phyloP scores from a whole-genome alignment of 2,888 invertebrate genomes.

The Scelioninae gen. 2 region DNA sequence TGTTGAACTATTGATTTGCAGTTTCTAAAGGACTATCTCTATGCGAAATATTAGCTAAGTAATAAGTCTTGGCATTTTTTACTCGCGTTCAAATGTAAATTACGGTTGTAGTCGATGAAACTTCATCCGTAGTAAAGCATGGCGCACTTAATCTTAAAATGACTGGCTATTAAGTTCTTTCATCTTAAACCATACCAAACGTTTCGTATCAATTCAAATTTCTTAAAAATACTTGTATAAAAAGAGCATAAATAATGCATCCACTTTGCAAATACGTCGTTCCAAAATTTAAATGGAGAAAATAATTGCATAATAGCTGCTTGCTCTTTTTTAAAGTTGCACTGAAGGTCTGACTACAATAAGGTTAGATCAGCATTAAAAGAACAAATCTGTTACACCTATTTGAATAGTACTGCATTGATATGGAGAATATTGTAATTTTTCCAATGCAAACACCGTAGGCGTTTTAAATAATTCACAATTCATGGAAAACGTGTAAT shows the following conservation, averaged over 20 bases:
- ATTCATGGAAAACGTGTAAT: too few species aligned
- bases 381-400: too few species aligned
- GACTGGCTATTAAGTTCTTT: conserved; percentile 22
- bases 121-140: conserved; percentile 6
- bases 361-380: too few species aligned
- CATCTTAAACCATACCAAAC: conserved; percentile 1
- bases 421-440: too few species aligned
- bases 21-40: background rate
- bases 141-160: conserved; percentile 23
- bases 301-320: conserved; percentile 1
- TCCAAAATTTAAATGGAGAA: background rate
- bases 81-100: conserved; percentile 16
- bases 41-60: background rate
- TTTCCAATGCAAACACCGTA: too few species aligned
- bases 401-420: too few species aligned
- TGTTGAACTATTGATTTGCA: background rate
- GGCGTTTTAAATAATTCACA: too few species aligned
- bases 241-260: conserved; percentile 30
- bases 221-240: background rate
- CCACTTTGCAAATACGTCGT: conserved; percentile 1
- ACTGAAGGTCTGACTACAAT: too few species aligned
- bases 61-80: background rate
- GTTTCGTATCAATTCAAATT: conserved; percentile 12
- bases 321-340: background rate
- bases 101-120: background rate